phyloP scores from a whole-genome alignment of 2,797 vertebrate genomes.

The Melanotaenia pygmaea region DNA sequence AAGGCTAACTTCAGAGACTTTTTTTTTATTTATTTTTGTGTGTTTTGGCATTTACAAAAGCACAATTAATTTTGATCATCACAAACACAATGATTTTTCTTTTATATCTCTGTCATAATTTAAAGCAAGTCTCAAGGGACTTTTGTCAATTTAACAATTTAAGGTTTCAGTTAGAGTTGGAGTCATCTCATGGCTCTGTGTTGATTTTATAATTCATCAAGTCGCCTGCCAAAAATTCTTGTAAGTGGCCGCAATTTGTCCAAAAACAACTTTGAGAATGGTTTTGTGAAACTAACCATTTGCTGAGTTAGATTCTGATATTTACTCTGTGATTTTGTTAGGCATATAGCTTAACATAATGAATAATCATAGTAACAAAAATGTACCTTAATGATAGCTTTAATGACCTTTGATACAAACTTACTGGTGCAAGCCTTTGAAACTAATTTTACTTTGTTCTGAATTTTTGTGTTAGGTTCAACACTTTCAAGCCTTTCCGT shows the following conservation, averaged over 20 bases:
- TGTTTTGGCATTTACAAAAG: too few species aligned
- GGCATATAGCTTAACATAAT: not conserved
- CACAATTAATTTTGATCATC: too few species aligned
- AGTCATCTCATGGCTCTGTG: too few species aligned
- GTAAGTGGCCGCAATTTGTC: not conserved
- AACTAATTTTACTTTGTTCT: not conserved
- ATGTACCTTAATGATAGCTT: not conserved
- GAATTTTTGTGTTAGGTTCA: not conserved
- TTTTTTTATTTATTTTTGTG: too few species aligned
- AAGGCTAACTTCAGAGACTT: too few species aligned
- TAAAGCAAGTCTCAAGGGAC: too few species aligned
- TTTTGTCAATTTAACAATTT: too few species aligned
- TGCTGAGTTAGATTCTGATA: constrained; percentile 3
- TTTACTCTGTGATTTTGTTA: not conserved
- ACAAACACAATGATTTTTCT: too few species aligned
- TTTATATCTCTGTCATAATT: too few species aligned
- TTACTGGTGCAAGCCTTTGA: not conserved
- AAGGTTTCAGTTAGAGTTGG: too few species aligned
- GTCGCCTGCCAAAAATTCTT: not conserved
- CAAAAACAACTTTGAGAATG: constrained; percentile 3
- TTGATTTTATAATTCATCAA: not conserved
- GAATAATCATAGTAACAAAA: not conserved
- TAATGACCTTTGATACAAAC: not conserved
- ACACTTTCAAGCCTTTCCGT: not conserved
- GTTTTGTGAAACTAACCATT: constrained; percentile 45